A percentile compares a stretch with the other conserved stretches of the same genome.
phyloP scores from a whole-genome alignment of 2,113 vertebrate species.

The Pterocles burchelli region DNA sequence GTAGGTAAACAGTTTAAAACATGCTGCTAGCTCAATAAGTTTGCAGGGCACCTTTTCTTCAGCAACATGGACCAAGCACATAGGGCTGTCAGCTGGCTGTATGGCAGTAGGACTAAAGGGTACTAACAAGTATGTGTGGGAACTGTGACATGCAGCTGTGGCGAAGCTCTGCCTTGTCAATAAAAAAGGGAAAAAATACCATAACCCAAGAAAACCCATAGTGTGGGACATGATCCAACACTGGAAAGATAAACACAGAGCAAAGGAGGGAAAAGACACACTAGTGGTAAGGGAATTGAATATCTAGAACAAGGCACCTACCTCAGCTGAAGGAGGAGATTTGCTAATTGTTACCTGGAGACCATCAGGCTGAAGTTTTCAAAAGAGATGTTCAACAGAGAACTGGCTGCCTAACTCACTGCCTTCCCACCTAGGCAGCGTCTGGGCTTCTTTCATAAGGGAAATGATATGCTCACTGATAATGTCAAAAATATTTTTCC shows the following conservation, averaged over 20 bases:
- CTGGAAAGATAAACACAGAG: background rate
- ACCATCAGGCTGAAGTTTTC: background rate
- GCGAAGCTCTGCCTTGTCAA: background rate
- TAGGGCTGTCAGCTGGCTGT: background rate
- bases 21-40: background rate
- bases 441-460: background rate
- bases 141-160: background rate
- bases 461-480: background rate
- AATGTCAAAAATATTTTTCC: background rate
- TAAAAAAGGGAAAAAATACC: background rate
- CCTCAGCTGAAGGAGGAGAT: background rate
- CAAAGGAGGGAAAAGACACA: background rate
- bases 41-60: background rate
- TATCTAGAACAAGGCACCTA: background rate
- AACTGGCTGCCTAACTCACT: fast-evolving
- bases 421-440: background rate
- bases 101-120: background rate
- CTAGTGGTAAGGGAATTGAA: background rate
- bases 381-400: background rate
- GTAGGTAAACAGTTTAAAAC: background rate
- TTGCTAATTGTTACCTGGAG: background rate
- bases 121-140: background rate
- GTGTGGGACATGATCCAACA: background rate
- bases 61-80: fast-evolving
- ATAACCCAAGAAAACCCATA: background rate